phyloP scores from a whole-genome alignment of 1,140 invertebrate genomes.

The Aphidius ervi region DNA sequence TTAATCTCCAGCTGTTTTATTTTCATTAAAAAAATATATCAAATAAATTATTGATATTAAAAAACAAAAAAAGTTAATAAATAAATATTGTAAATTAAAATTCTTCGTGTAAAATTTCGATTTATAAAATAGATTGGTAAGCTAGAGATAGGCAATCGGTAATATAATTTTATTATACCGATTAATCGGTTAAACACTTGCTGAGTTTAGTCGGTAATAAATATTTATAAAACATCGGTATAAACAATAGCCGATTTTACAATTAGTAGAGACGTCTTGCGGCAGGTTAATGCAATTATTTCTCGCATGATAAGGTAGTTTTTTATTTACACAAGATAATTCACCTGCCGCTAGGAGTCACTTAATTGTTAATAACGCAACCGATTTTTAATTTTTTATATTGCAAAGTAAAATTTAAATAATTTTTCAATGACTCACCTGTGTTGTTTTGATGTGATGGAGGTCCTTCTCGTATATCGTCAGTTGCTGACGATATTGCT shows the following conservation, averaged over 20 bases:
- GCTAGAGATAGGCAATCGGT: too few species aligned
- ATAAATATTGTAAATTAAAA: too few species aligned
- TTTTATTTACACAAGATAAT: background rate
- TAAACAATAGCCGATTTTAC: conserved; percentile 22
- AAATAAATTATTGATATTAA: too few species aligned
- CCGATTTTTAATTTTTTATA: background rate
- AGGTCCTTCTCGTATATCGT: conserved; percentile 38
- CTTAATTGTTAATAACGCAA: background rate
- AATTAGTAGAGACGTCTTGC: background rate
- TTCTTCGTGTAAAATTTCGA: too few species aligned
- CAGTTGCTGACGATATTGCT: conserved; percentile 40
- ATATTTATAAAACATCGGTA: conserved; percentile 21
- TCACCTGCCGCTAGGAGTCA: background rate
- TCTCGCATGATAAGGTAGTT: background rate
- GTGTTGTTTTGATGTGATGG: conserved; percentile 42
- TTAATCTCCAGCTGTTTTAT: too few species aligned
- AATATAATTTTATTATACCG: too few species aligned
- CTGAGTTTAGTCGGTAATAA: background rate
- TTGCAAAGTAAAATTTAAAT: conserved; percentile 5
- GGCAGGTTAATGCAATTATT: background rate
- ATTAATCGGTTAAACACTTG: too few species aligned
- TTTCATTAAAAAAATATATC: too few species aligned
- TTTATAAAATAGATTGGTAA: too few species aligned
- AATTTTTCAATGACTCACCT: conserved; percentile 33
- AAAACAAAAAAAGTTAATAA: too few species aligned